Conservation (phyloP, 2,888 invertebrate genomes). For the Spisula solida region DNA sequence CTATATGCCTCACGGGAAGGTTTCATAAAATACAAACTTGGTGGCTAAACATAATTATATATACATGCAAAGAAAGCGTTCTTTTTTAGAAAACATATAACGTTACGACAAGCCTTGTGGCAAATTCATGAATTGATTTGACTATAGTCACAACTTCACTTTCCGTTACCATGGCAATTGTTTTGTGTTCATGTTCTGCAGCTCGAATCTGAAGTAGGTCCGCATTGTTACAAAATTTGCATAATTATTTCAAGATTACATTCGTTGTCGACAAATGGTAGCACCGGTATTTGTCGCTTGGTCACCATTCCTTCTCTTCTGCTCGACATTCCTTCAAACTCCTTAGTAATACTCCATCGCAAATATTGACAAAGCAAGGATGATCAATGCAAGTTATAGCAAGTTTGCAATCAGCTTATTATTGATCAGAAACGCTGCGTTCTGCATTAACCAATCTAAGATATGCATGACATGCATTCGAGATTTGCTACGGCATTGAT, state of each 20-base stretch:
- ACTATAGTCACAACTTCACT: neutral
- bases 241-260: neutral
- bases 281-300: neutral
- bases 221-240: neutral
- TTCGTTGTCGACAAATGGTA: neutral
- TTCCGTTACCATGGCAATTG: neutral
- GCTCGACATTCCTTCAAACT: neutral
- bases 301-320: neutral
- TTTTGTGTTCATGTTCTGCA: neutral
- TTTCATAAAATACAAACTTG: no score
- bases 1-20: no score
- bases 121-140: neutral
- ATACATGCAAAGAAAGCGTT: no score
- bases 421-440: slow-evolving; percentile 2
- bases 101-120: no score
- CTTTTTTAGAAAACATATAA: no score
- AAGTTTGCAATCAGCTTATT: neutral
- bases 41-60: no score
- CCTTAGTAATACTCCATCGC: neutral
- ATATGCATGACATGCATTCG: neutral
- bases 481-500: neutral
- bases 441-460: slow-evolving; percentile 5
- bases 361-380: neutral
- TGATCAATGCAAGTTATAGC: neutral
- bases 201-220: neutral